Conservation (phyloP, 2,888 invertebrate species). For the Sphecodes monilicornis region DNA sequence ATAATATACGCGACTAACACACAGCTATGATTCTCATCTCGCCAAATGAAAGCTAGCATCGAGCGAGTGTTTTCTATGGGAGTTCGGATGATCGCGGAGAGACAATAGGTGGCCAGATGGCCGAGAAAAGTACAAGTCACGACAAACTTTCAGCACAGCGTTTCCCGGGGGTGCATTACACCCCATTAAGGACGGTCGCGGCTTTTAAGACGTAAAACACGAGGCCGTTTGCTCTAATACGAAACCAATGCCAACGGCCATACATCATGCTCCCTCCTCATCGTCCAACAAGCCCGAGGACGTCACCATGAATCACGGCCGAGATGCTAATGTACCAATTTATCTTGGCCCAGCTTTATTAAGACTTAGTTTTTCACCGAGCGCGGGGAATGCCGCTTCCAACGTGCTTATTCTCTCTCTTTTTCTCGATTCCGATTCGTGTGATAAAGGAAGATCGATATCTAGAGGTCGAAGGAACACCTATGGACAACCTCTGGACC, state of each 20-base stretch:
- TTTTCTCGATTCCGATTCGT: conserved; percentile 46
- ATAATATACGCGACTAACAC: too few species aligned
- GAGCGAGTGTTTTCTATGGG: neutral
- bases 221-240: conserved; percentile 79
- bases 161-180: conserved; percentile 50
- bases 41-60: too few species aligned
- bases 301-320: conserved; percentile 80
- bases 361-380: conserved; percentile 75
- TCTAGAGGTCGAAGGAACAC: conserved; percentile 64
- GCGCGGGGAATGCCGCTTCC: conserved; percentile 56
- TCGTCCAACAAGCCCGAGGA: conserved; percentile 49
- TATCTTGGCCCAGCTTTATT: conserved; percentile 77
- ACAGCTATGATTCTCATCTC: too few species aligned
- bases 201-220: conserved; percentile 72
- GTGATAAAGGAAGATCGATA: conserved; percentile 69
- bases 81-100: neutral
- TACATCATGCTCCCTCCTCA: conserved; percentile 70
- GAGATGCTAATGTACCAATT: conserved; percentile 82
- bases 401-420: conserved; percentile 24
- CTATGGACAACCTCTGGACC: conserved; percentile 41
- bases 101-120: conserved; percentile 50
- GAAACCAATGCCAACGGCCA: conserved; percentile 80
- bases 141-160: neutral
- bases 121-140: conserved; percentile 47
- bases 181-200: conserved; percentile 68